Evolutionary conservation across 1,140 invertebrate genomes (phyloP), one percentile per base, ranked within the genome.

Genomic region (Zeugodacus cucurbitae): DNA sequence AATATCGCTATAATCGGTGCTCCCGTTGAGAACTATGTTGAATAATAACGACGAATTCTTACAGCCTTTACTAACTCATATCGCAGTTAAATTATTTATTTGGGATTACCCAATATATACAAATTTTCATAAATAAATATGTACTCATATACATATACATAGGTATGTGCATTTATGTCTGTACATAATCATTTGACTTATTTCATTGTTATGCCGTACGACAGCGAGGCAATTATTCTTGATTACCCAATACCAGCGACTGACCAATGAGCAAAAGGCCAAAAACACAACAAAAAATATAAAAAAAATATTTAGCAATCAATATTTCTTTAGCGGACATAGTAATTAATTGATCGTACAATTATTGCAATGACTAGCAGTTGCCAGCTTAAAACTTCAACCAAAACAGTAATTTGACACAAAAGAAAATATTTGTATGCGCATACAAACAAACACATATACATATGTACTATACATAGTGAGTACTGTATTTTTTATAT

Each of bases 281-380:
- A 26, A 26, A 26, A 74, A 6, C 6, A 32, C 0, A 37, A 62
- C 6, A 10, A 62, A 62, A 26, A 59, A 57, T 3, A 57, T 6
- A 57, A 17, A 57, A 11, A 57, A 17, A 57, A 57, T 11, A 57
- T 62, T 26, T 62, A 54, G 14, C 48, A 54, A 54, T 32, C 26
- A 32, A 17, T 32, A 32, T 74, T 37, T 34, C 32, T 74, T 74
- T n/a, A 74, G 11, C 34, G 67, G 34, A 74, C 34, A 74, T 20
- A 74, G 67, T 74, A 74, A 74, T 74, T 74, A 74, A 74, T 74
- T 74, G 67, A 74, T 74, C 67, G 67, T 34, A 32, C 32, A 41
- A 74, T 41, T 74, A 74, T 74, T 74, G 67, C 32, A 74, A 74
- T 74, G 67, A 74, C 67, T 74, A 22, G 67, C 67, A 74, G 67